Conservation (phyloP, 2,888 invertebrate species). For the Andrena minutula region DNA sequence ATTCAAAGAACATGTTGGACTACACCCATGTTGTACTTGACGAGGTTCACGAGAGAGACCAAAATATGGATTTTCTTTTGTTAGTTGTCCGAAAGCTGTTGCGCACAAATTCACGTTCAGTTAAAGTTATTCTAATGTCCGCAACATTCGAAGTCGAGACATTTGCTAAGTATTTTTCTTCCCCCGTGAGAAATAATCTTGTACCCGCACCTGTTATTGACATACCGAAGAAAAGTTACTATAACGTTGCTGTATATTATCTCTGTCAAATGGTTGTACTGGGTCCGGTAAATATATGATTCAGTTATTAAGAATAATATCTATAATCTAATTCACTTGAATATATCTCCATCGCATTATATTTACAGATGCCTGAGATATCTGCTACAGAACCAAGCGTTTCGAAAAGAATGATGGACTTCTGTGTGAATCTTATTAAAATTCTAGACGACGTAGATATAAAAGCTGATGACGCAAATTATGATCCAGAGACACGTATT, state of each 20-base stretch:
- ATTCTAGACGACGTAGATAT: conserved; percentile 88
- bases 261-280: conserved; percentile 84
- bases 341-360: background rate
- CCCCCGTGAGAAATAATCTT: conserved; percentile 80
- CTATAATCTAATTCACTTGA: background rate
- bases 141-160: conserved; percentile 93
- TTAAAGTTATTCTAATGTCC: conserved; percentile 95
- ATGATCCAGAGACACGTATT: conserved; percentile 82
- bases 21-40: conserved; percentile 92
- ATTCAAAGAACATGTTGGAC: conserved; percentile 89
- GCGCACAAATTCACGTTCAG: conserved; percentile 88
- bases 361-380: conserved; percentile 82
- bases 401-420: conserved; percentile 87
- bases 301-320: conserved; percentile 15
- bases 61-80: conserved; percentile 96
- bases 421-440: conserved; percentile 86
- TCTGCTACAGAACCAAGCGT: conserved; percentile 87
- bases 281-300: conserved; percentile 73
- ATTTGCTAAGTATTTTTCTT: conserved; percentile 84
- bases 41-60: conserved; percentile 95
- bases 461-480: conserved; percentile 64
- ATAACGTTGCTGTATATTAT: conserved; percentile 88
- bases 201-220: conserved; percentile 87
- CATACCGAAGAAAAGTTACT: conserved; percentile 86
- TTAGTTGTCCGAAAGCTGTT: conserved; percentile 93